These are phyloP conservation scores for Megalops atlanticus DNA, from an alignment of 2,113 vertebrate genomes.

Conservation along the genomic window DNA sequence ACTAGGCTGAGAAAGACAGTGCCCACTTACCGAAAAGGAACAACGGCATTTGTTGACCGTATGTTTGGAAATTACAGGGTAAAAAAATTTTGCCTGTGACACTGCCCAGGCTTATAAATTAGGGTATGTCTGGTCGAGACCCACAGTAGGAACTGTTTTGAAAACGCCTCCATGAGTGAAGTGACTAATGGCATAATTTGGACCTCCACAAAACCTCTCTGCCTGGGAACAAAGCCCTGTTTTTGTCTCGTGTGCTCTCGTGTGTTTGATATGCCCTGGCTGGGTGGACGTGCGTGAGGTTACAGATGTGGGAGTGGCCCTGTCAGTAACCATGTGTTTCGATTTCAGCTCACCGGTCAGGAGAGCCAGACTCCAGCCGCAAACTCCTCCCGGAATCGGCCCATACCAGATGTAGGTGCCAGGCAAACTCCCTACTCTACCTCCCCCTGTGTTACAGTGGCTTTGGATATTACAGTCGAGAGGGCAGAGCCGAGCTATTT, in stretches of 20 bases:
- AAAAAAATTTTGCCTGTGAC: constrained; percentile 37
- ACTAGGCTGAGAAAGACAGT: constrained; percentile 21
- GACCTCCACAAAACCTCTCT: background rate
- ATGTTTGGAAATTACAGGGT: constrained; percentile 56
- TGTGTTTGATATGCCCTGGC: background rate
- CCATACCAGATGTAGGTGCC: constrained; percentile 59
- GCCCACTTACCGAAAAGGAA: constrained; percentile 37
- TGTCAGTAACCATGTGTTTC: constrained; percentile 9
- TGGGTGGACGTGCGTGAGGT: background rate
- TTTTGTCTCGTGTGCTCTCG: background rate
- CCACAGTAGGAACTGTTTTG: background rate
- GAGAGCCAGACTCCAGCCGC: constrained; percentile 56
- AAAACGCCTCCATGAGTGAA: constrained; percentile 35
- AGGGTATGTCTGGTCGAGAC: constrained; percentile 39
- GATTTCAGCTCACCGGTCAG: constrained; percentile 55
- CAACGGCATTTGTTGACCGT: constrained; percentile 28
- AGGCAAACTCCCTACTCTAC: background rate
- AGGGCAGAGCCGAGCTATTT: background rate
- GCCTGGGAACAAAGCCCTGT: background rate
- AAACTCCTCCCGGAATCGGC: constrained; percentile 55
- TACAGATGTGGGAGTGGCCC: background rate
- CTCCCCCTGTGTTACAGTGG: background rate
- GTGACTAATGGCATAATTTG: constrained; percentile 1
- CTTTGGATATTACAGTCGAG: background rate
- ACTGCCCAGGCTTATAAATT: constrained; percentile 33